Evolutionary conservation across 2,888 invertebrate species (phyloP), one percentile per base, ranked within the genome.

Genomic region (Drosophila siamana): DNA sequence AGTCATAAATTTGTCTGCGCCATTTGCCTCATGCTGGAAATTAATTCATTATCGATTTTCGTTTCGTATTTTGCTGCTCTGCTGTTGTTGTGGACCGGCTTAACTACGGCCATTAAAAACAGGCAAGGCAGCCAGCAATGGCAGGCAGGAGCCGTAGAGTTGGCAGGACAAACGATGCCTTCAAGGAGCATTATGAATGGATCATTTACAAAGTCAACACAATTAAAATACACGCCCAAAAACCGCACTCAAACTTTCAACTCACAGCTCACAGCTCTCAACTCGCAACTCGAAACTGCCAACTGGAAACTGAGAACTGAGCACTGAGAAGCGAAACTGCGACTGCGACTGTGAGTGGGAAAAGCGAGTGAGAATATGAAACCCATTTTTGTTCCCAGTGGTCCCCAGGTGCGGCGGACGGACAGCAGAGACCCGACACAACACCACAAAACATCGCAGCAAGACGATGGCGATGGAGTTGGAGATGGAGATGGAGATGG

Each of bases 31-130:
- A 55, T 67, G 66, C 59, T 69, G 60, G 50, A 81, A 85, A 87
- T 87, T 71, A 85, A 85, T 87, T 82, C 86, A 82, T 85, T 83
- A 83, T 83, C 80, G 82, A 83, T 83, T 83, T 79, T 87, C 71
- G 59, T 66, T 73, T 65, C 68, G 63, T 63, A 62, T 47, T 66
- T 66, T 66, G 57, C 13, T 51, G 44, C 16, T 4, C n/a, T 44
- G 38, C 46, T 52, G 41, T 38, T 38, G 36, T 15, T 38, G 36
- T 61, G 44, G 51, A 43, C 61, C 74, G 13, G 60, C 67, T 66
- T 57, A 70, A 73, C 74, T 43, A 56, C 22, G 67, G 41, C 57
- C 67, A 70, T 70, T 73, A 73, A 73, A 66, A 70, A 73, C 69
- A 54, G 60, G 63, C 52, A 56, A 47, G 48, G 19, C 36, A 13